These are phyloP conservation scores for Thymelicus lineola DNA, from an alignment of 2,888 invertebrate species.

Conservation along the genomic window DNA sequence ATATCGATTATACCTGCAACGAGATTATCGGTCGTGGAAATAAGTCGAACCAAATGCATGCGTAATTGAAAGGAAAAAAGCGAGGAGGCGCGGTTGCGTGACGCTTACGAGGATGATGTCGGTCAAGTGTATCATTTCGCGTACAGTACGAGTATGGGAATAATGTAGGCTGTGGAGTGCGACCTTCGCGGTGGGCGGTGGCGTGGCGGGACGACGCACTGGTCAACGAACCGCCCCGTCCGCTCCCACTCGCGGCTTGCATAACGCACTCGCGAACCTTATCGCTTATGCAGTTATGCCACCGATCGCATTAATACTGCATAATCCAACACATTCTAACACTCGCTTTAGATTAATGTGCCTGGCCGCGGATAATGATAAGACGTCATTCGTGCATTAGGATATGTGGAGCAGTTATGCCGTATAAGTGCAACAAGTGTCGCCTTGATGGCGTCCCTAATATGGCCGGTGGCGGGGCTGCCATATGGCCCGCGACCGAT, in stretches of 20 bases:
- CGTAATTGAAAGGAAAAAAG: slow-evolving; percentile 34
- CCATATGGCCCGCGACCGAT: slow-evolving; percentile 79
- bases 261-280: slow-evolving; percentile 70
- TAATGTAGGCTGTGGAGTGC: slow-evolving; percentile 68
- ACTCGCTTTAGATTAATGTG: slow-evolving; percentile 46
- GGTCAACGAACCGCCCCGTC: slow-evolving; percentile 83
- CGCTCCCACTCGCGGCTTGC: slow-evolving; percentile 69
- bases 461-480: slow-evolving; percentile 73
- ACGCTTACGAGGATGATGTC: slow-evolving; percentile 41
- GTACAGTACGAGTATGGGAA: slow-evolving; percentile 47
- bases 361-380: slow-evolving; percentile 61
- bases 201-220: slow-evolving; percentile 78
- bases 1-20: slow-evolving; percentile 81
- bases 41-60: slow-evolving; percentile 57
- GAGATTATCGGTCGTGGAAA: slow-evolving; percentile 49
- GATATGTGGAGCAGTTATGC: slow-evolving; percentile 77
- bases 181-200: slow-evolving; percentile 81
- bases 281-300: slow-evolving; percentile 68
- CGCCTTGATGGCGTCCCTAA: slow-evolving; percentile 81
- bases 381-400: slow-evolving; percentile 61
- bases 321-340: slow-evolving; percentile 48
- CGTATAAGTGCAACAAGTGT: slow-evolving; percentile 85
- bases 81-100: slow-evolving; percentile 29
- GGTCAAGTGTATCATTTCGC: slow-evolving; percentile 47
- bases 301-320: slow-evolving; percentile 49